A percentile compares a stretch with the other conserved stretches of the same genome.
These are phyloP conservation scores for pig (Sus scrofa) DNA, from an alignment of 2,113 vertebrate species.

Conservation along the genomic window DNA sequence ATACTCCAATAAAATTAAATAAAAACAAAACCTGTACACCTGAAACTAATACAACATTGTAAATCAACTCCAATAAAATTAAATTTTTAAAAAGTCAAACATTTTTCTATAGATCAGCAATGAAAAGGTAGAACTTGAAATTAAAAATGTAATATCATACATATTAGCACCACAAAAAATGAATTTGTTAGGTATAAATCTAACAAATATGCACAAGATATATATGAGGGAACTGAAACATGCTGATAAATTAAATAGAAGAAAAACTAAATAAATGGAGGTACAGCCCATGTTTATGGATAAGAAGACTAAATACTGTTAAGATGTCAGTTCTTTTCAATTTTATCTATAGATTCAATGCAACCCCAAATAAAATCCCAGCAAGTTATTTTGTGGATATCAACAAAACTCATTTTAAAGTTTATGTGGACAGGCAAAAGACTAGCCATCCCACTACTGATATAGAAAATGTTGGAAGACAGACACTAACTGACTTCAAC, in stretches of 20 bases:
- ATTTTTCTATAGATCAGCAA: background rate
- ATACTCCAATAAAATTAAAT: too few relatives aligned
- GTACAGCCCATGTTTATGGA: background rate
- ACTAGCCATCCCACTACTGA: background rate
- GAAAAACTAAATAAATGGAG: background rate
- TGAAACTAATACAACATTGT: too few relatives aligned
- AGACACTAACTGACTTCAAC: background rate
- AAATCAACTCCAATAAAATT: too few relatives aligned
- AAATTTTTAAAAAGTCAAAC: too few relatives aligned
- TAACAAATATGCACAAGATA: background rate
- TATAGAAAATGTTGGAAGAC: background rate
- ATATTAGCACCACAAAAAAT: background rate
- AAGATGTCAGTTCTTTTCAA: background rate
- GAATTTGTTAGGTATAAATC: background rate
- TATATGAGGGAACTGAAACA: background rate
- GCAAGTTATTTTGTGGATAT: background rate
- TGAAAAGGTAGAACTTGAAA: background rate
- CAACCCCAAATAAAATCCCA: background rate
- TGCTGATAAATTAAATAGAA: background rate
- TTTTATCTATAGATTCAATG: background rate
- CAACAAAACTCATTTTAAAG: background rate
- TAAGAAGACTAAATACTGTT: background rate
- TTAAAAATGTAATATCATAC: background rate
- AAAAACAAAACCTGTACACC: too few relatives aligned
- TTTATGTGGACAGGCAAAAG: background rate